A percentile compares a stretch with the other conserved stretches of the same genome.
Evolutionary conservation across 2,797 vertebrate species (phyloP).

Genomic region (Ptychadena robeensis): DNA sequence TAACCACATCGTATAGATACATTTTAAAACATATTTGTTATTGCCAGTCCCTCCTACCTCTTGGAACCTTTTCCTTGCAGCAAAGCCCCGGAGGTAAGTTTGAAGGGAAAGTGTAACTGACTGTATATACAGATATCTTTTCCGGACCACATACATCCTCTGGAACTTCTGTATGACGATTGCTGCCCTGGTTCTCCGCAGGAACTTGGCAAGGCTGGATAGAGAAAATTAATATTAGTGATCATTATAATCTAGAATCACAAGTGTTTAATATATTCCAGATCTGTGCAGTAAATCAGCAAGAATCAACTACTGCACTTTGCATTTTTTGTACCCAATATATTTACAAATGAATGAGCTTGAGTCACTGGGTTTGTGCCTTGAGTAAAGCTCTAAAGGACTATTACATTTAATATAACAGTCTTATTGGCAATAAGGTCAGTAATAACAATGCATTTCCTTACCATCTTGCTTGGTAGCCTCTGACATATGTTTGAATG

Average conservation of each 20-base stretch:
- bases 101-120: constrained; percentile 87
- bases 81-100: constrained; percentile 88
- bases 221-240: neutral
- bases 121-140: constrained; percentile 81
- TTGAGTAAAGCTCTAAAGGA: no score
- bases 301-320: no score
- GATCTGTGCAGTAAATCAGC: neutral
- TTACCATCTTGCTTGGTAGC: constrained; percentile 96
- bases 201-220: constrained; percentile 85
- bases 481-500: constrained; percentile 91
- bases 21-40: no score
- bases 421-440: neutral
- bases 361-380: no score
- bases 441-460: constrained; percentile 39
- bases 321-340: no score
- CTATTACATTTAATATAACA: no score
- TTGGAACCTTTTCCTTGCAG: constrained; percentile 87
- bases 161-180: constrained; percentile 90
- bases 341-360: no score
- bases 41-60: constrained; percentile 76
- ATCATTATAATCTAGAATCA: neutral
- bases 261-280: neutral
- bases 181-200: constrained; percentile 89
- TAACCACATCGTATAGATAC: no score
- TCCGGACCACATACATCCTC: constrained; percentile 86